Percentiles rank a stretch among this genome's conserved stretches.
These are phyloP conservation scores for Strigops habroptila DNA, from an alignment of 2,113 vertebrate species.

Conservation along the genomic window DNA sequence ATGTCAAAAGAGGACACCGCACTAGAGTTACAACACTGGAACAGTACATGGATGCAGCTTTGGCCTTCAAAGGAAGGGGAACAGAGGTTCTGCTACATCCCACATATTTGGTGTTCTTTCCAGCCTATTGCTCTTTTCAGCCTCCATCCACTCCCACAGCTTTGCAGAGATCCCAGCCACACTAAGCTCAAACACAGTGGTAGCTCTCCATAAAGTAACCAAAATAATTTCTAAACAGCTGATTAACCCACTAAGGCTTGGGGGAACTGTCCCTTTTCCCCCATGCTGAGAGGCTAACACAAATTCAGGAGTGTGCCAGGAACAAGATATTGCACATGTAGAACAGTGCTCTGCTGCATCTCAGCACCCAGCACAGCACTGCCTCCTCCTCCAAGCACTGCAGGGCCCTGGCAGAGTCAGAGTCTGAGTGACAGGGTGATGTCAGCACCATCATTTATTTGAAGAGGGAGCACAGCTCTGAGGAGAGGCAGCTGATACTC, in stretches of 20 bases:
- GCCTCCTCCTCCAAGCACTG: accelerated
- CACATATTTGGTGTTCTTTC: accelerated
- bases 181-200: accelerated
- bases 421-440: background rate
- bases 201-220: background rate
- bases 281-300: background rate
- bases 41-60: accelerated
- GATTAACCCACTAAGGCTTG: accelerated
- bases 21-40: background rate
- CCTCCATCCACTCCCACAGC: background rate
- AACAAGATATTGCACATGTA: background rate
- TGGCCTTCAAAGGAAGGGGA: accelerated
- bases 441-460: constrained; percentile 51
- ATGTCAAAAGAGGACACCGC: too few species aligned
- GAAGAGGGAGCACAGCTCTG: background rate
- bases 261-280: too few species aligned
- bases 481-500: background rate
- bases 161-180: background rate
- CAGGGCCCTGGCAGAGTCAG: background rate
- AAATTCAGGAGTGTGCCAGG: background rate
- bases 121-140: accelerated
- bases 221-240: background rate
- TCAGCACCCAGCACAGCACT: background rate
- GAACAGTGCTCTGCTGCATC: background rate
- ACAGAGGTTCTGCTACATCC: background rate